Base-by-base conservation (phyloP, 2,113 vertebrate species). In the Typhlomys cinereus region DNA sequence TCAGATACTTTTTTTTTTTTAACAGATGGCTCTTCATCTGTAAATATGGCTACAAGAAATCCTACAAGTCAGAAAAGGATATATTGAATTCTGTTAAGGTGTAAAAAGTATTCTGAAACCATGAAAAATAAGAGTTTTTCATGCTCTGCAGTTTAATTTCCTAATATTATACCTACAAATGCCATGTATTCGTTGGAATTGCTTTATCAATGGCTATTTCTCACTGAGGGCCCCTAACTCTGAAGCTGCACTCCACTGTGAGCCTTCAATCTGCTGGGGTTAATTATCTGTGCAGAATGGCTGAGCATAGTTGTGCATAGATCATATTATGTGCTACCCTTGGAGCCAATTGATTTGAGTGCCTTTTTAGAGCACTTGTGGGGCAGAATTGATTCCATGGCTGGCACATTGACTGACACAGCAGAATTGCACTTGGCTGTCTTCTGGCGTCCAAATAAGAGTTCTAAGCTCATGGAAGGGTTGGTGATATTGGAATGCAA, bases 281-380 rank as follows among this genome's bases (percentile, higher is more conserved):
- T 95, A 97, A 93, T 97, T 97, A 95, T 95, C 96, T 97, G 88
- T 95, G 85, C 90, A 94, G 96, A 88, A 94, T 89, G 92, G 91
- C 88, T 89, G 81, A 94, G 71, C 85, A 89, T 89, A 93, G 95
- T 94, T 94, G 25, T 79, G 66, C 86, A 90, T 93, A 57, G 76
- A 92, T 96, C 92, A 95, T 89, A 94, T 95, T 93, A 91, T 92
- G 89, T 81, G 69, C 71, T 54, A 90, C 82, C 57, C 95, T 96
- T 71, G 79, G 93, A 96, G 84, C 93, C 97, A 97, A 98, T 98
- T 98, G 96, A 97, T 97, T 96, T 97, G 97, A 98, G 97, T 98
- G 95, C 95, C 87, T 95, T 98, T 98, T 97, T 98, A 97, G 97
- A 98, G 91, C 62, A 84, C 79, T 78, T 87, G 73, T 93, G 96